phyloP scores from a whole-genome alignment of 2,888 invertebrate genomes.

The Phengaris alcon region DNA sequence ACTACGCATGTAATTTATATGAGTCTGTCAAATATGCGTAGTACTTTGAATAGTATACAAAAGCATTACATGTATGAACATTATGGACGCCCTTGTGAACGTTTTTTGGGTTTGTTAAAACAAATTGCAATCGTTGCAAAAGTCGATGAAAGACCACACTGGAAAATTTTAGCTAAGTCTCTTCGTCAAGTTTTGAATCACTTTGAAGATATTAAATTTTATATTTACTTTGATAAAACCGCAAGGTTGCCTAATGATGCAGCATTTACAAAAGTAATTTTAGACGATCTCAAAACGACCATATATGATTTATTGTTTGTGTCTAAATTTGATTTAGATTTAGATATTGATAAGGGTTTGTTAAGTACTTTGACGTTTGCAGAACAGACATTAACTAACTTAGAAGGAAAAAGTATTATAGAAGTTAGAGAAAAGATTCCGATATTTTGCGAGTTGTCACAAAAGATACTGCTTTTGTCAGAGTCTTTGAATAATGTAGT shows the following conservation, averaged over 20 bases:
- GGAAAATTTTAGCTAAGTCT: conserved; percentile 56
- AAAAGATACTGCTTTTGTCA: conserved; percentile 43
- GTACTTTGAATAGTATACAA: conserved; percentile 70
- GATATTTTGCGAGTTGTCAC: conserved; percentile 57
- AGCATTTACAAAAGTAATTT: conserved; percentile 63
- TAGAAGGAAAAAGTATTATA: conserved; percentile 54
- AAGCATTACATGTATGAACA: conserved; percentile 68
- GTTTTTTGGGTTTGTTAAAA: conserved; percentile 58
- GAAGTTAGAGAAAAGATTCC: conserved; percentile 72
- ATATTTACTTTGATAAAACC: conserved; percentile 71
- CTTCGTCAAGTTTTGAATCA: conserved; percentile 64
- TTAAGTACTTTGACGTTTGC: conserved; percentile 43
- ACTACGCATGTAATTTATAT: conserved; percentile 74
- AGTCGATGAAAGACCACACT: conserved; percentile 43
- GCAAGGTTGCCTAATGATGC: conserved; percentile 68
- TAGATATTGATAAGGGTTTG: conserved; percentile 40
- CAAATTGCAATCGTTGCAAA: conserved; percentile 47
- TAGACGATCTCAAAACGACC: conserved; percentile 55
- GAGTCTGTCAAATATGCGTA: conserved; percentile 75
- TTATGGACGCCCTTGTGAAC: conserved; percentile 65
- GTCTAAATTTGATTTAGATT: conserved; percentile 39
- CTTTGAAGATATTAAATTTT: conserved; percentile 73
- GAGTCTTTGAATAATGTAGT: conserved; percentile 25
- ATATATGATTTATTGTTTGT: conserved; percentile 43
- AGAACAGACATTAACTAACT: conserved; percentile 43